Evolutionary conservation across 2,888 invertebrate species (phyloP), one percentile per base, ranked within the genome.

Genomic region (Synergus japonicus): DNA sequence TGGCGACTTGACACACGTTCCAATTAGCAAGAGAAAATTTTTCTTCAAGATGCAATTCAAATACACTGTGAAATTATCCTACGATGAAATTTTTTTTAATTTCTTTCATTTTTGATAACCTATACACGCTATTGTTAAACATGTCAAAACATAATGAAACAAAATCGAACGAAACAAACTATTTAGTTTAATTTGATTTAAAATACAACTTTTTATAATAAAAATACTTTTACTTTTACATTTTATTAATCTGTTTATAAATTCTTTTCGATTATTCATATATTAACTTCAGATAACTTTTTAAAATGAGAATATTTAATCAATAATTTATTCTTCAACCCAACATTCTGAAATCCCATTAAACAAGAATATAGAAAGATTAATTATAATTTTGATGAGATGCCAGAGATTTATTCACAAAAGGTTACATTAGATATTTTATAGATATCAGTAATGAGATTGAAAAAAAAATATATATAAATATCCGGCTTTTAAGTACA

Each of bases 1-100:
- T 46, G 13, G 49, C 49, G 44, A 69, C 69, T 69, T 69, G 49
- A 49, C 69, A 49, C 29, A 29, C 46, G 49, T 69, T 69, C 69
- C 49, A 69, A 69, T 69, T 69, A 65, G 65, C n/a, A 41, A 29
- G 29, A 69, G 69, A 15, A 69, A 69, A 69, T 69, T 69, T 69
- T 49, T 69, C 69, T 49, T 49, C 9, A 69, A 69, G 69, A 69
- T 49, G 69, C 49, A 69, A 49, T 69, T 49, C 69, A 69, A 49
- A 69, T 37, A 69, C 49, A 69, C 46, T 49, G 69, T 49, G 69
- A 69, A 69, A 69, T 29, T 69, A 37, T 49, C 49, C 46, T 29
- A 13, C 29, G 7, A 69, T 46, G 37, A 67, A 22, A 15, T 43
- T 22, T 18, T 46, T 13, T 44, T 22, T 49, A 69, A 46, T 69